Evolutionary conservation across 2,113 vertebrate species (phyloP), one percentile per base, ranked within the genome.

Genomic region (Actinemys pallida): DNA sequence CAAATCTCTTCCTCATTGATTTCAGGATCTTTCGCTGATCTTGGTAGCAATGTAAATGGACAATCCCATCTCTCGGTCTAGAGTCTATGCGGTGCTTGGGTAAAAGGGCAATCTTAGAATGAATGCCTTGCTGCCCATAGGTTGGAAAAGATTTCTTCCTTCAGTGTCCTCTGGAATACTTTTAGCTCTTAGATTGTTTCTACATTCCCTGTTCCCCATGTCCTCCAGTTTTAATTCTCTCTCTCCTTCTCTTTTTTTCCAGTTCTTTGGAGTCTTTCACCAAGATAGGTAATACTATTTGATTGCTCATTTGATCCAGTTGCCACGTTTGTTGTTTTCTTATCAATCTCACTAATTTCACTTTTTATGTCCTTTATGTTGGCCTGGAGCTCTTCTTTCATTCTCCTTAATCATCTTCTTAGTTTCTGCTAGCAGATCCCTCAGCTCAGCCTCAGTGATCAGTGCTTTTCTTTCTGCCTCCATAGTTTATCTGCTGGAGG

Each of bases 1-100:
- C 22, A 0, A 0, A 2, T 4, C 0, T 0, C 3, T 45, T 6
- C 92, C 49, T 12, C 11, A 0, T 20, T n/a, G 12, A 1, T 50
- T 12, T 92, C 17, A 25, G 22, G 76, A 12, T 25, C 53, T 91
- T 9, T 69, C 75, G 2, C 78, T 75, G 4, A 13, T 83, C 53
- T 1, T 19, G 14, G 24, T 3, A 25, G 25, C 65, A 35, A 5
- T 8, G 39, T 6, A 81, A 47, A 81, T 75, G 65, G 39, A 65
- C 10, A 3, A 1, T 69, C 22, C 7, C 29, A 82, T 2, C 9
- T 39, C 83, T 85, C 27, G 16, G 13, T 16, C 14, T 59, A 49
- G 8, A 84, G 16, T 25, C 24, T 45, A 57, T 0, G 62, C 2
- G 10, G 86, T 6, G 11, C 14, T 1, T 69, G 16, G 5, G 39